Evolutionary conservation across 2,888 invertebrate genomes (phyloP).

Genomic region (Dichetophora obliterata): DNA sequence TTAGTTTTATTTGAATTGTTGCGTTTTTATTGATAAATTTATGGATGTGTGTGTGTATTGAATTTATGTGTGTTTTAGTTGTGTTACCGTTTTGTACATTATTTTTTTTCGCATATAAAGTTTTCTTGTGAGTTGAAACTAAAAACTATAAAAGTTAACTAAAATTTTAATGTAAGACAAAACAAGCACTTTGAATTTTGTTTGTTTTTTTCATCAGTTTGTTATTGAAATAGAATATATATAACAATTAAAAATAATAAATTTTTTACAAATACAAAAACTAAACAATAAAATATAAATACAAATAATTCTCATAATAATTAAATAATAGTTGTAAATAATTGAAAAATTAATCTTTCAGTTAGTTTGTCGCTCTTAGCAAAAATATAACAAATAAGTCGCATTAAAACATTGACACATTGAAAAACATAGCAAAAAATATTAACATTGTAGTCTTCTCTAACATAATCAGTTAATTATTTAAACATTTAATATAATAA

Average conservation of each 20-base stretch:
- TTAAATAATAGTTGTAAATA: neutral
- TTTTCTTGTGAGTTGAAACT: conserved; percentile 5
- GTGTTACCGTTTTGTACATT: no score
- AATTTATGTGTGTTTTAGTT: neutral
- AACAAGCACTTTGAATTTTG: conserved; percentile 6
- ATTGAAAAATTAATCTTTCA: neutral
- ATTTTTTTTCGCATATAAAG: neutral
- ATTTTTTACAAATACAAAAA: neutral
- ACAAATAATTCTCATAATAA: neutral
- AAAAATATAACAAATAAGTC: conserved; percentile 26
- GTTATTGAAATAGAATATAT: neutral
- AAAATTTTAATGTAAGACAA: neutral
- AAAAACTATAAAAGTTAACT: conserved; percentile 14
- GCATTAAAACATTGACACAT: conserved; percentile 32
- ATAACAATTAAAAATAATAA: conserved; percentile 13
- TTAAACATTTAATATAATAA: conserved; percentile 7
- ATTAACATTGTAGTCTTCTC: conserved; percentile 2
- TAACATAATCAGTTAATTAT: conserved; percentile 10
- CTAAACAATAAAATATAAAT: neutral
- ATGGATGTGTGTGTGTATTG: neutral
- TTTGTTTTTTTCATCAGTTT: conserved; percentile 7
- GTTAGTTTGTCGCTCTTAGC: conserved; percentile 11
- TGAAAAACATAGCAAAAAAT: conserved; percentile 15
- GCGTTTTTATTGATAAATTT: no score
- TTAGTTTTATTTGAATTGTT: no score